Evolutionary conservation across 2,113 vertebrate species (phyloP), one percentile per base, ranked within the genome.

Genomic region (Andinoacara biseriatus): DNA sequence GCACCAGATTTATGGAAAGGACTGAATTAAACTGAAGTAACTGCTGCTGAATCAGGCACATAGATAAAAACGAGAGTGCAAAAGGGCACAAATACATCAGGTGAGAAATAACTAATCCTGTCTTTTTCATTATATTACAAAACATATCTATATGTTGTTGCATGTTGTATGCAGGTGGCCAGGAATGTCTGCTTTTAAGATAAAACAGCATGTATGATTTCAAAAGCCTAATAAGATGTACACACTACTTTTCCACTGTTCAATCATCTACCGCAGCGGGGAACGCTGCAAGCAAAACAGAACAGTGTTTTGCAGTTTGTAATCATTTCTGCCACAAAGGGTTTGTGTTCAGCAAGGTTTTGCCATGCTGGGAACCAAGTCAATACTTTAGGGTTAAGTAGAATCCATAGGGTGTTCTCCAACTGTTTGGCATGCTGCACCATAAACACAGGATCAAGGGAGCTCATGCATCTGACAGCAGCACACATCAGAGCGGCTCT

Each of bases 361-460:
- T 43, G 60, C 58, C 62, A 80, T 3, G 8, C 81, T 78, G 81
- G 49, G 77, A 76, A 78, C 67, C 77, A 88, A 72, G 67, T 87
- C 83, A 79, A 65, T 85, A 83, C 58, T 80, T 82, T 38, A 79
- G 24, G 67, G 59, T 86, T 79, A 65, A 85, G 83, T 61, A 56
- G 56, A 86, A 88, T 89, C 90, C 67, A 82, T 86, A 87, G 83
- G 79, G 79, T n/a, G 60, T 85, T 89, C 76, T 81, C 72, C 58
- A 52, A 7, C 83, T 81, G 80, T 63, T 91, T 90, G 83, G 58
- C 79, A 84, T 86, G 78, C 85, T 14, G 75, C 69, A 31, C 65
- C 90, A 60, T 81, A 78, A 83, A 38, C 62, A 35, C 56, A 58
- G 72, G 89, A 89, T 93, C 85, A 88, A 82, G 65, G 65, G 78